Conservation (phyloP, 2,113 vertebrate species). For the Rhegmatorhina hoffmannsi region DNA sequence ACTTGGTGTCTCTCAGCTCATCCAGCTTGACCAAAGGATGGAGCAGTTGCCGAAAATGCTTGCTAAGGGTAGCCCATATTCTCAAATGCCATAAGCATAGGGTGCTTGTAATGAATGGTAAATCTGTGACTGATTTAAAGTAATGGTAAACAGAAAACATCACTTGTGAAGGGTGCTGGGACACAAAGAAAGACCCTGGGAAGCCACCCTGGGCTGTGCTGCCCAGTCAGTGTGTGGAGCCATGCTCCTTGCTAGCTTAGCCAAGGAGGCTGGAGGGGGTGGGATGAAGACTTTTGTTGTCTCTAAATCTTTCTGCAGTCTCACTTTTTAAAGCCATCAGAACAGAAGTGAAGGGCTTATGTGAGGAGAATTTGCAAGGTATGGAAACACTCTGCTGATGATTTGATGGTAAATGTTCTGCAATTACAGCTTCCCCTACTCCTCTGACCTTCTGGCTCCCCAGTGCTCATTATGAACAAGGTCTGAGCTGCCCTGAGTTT, state of each 20-base stretch:
- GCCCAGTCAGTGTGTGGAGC: fast-evolving
- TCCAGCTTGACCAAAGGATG: background rate
- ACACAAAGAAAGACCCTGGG: fast-evolving
- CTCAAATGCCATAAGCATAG: background rate
- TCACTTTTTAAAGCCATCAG: background rate
- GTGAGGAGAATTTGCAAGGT: background rate
- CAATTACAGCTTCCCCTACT: slow-evolving; percentile 3
- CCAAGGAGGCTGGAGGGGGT: fast-evolving
- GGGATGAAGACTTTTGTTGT: background rate
- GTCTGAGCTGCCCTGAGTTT: background rate
- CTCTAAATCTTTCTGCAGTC: background rate
- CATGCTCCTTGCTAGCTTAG: background rate
- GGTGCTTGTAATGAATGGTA: background rate
- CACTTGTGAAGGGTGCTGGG: background rate
- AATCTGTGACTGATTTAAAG: background rate
- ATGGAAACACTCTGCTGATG: background rate
- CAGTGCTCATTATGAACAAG: background rate
- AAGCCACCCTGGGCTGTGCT: background rate
- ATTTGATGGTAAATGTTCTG: slow-evolving; percentile 3
- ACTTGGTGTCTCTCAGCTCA: background rate
- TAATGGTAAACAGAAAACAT: background rate
- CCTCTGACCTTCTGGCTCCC: background rate
- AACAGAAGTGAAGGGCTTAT: background rate
- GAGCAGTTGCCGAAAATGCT: background rate
- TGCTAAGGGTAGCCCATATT: background rate